These are phyloP conservation scores for Trichoplusia ni DNA, from an alignment of 1,140 invertebrate genomes.

Conservation along the genomic window DNA sequence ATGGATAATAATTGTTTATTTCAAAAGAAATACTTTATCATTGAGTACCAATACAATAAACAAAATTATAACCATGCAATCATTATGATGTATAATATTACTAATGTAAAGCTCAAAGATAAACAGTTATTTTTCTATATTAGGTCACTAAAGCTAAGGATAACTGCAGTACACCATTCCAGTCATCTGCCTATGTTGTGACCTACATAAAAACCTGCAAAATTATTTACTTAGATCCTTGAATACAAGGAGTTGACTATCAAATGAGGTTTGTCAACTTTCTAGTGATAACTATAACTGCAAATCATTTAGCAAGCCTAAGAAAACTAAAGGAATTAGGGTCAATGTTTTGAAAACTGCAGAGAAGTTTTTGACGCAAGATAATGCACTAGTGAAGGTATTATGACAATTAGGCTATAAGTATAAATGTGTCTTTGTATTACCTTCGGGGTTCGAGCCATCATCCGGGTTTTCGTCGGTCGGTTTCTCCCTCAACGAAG, in stretches of 20 bases:
- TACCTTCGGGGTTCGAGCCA: constrained; percentile 50
- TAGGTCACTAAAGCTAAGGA: too few relatives aligned
- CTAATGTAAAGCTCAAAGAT: too few relatives aligned
- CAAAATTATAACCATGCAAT: too few relatives aligned
- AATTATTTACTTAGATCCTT: constrained; percentile 2
- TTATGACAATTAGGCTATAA: background rate
- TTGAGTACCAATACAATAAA: too few relatives aligned
- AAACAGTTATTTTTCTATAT: too few relatives aligned
- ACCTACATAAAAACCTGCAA: constrained; percentile 18
- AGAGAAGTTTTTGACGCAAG: background rate
- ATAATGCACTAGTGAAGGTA: background rate
- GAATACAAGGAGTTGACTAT: background rate
- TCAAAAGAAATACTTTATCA: too few relatives aligned
- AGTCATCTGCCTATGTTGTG: background rate
- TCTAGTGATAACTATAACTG: background rate
- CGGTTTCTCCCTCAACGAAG: constrained; percentile 77
- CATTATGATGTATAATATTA: too few relatives aligned
- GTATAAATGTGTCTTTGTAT: constrained; percentile 1
- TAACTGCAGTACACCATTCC: too few relatives aligned
- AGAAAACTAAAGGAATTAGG: constrained; percentile 8
- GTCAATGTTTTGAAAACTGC: constrained; percentile 29
- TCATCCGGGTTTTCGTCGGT: constrained; percentile 61
- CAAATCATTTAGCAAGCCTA: background rate
- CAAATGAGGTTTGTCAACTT: background rate
- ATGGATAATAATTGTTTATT: background rate